Evolutionary conservation across 2,113 vertebrate genomes (phyloP).

Genomic region (Siniperca chuatsi): DNA sequence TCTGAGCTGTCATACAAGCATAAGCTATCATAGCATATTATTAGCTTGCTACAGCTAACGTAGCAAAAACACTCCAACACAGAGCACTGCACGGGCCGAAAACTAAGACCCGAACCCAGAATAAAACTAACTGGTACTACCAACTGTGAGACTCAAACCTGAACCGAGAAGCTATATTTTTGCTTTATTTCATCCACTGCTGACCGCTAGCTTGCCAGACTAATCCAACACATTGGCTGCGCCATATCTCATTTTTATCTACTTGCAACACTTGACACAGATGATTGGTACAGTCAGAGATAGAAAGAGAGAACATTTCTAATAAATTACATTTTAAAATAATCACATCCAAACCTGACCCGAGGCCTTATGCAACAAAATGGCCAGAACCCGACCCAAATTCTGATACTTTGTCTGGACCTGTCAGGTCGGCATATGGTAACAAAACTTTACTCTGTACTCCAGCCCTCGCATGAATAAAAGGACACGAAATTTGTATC

Average conservation of each 20-base stretch:
- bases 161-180: not conserved
- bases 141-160: not conserved
- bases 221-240: not conserved
- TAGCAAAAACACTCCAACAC: too few relatives aligned
- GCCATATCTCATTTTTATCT: not conserved
- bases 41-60: too few relatives aligned
- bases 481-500: not conserved
- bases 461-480: not conserved
- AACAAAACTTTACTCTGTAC: too few relatives aligned
- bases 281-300: not conserved
- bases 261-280: not conserved
- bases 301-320: not conserved
- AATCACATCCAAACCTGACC: not conserved
- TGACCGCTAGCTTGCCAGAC: not conserved
- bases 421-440: not conserved
- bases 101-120: not conserved
- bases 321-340: not conserved
- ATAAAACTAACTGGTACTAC: not conserved
- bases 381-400: too few relatives aligned
- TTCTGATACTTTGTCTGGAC: not conserved
- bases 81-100: too few relatives aligned
- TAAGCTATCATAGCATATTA: too few relatives aligned
- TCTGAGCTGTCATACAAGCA: too few relatives aligned
- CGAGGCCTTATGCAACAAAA: too few relatives aligned
- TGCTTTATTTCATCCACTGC: not conserved